These are phyloP conservation scores for Acrobasis suavella DNA, from an alignment of 2,888 invertebrate species.

Conservation along the genomic window DNA sequence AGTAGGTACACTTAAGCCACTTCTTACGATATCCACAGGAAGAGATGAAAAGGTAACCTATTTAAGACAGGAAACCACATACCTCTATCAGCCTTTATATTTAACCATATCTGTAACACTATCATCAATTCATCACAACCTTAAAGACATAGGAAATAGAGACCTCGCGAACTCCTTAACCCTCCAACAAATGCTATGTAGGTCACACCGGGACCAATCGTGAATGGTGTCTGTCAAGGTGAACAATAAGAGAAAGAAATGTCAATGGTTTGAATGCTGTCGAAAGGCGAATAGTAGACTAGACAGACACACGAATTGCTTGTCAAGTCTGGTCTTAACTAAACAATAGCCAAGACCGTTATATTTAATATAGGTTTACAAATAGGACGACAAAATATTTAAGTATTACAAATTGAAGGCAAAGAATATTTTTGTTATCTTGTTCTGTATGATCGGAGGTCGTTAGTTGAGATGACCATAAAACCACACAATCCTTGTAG, in stretches of 20 bases:
- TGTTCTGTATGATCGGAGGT: too few species aligned
- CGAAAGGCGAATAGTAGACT: slow-evolving; percentile 1
- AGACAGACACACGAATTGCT: background rate
- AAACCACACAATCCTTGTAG: too few species aligned
- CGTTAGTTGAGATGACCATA: too few species aligned
- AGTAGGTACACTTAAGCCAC: too few species aligned
- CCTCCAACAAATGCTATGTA: slow-evolving; percentile 16
- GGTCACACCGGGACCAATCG: slow-evolving; percentile 37
- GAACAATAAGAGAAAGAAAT: slow-evolving; percentile 29
- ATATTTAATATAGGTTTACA: background rate
- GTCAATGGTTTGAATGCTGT: slow-evolving; percentile 12
- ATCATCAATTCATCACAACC: background rate
- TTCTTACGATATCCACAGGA: too few species aligned
- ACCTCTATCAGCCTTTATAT: too few species aligned
- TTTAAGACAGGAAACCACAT: too few species aligned
- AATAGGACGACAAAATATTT: too few species aligned
- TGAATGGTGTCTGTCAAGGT: slow-evolving; percentile 39
- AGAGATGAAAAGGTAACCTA: too few species aligned
- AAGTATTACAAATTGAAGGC: too few species aligned
- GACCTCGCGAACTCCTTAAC: slow-evolving; percentile 18
- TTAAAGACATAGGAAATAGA: slow-evolving; percentile 8
- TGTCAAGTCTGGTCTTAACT: background rate
- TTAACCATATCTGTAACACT: too few species aligned
- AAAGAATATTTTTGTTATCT: too few species aligned
- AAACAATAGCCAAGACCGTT: background rate